These are phyloP conservation scores for Scopus umbretta DNA, from an alignment of 2,113 vertebrate genomes.

Conservation along the genomic window DNA sequence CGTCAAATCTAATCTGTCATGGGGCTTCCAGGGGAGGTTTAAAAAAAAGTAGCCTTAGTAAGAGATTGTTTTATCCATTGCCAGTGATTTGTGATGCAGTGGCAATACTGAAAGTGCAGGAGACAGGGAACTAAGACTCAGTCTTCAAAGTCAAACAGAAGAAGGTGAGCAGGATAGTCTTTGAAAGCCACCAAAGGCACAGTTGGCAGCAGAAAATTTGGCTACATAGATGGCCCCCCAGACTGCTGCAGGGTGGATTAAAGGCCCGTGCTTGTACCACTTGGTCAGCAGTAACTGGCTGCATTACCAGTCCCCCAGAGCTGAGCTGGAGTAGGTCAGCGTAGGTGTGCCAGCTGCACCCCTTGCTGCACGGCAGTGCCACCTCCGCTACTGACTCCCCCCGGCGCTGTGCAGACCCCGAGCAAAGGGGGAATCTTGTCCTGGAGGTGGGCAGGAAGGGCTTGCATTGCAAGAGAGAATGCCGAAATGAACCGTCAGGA, in stretches of 20 bases:
- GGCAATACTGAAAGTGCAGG: neutral
- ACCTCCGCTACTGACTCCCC: rapidly evolving
- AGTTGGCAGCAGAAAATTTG: neutral
- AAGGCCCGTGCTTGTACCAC: neutral
- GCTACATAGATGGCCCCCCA: neutral
- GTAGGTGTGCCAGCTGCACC: neutral
- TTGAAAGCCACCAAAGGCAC: neutral
- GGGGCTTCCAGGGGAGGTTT: neutral
- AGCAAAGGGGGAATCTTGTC: neutral
- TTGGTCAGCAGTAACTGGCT: neutral
- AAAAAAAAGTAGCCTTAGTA: neutral
- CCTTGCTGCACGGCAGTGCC: neutral
- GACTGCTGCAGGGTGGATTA: neutral
- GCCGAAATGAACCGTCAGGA: neutral
- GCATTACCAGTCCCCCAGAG: neutral
- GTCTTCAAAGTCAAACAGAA: neutral
- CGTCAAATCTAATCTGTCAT: neutral
- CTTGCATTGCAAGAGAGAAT: neutral
- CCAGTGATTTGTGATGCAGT: neutral
- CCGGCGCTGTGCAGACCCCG: rapidly evolving
- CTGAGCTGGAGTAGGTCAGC: neutral
- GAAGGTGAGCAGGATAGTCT: neutral
- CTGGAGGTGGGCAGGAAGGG: neutral
- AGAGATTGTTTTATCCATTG: neutral
- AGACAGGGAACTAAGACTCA: neutral